Base-by-base conservation (phyloP, 2,797 vertebrate genomes). In the Eulemur coronatus region DNA sequence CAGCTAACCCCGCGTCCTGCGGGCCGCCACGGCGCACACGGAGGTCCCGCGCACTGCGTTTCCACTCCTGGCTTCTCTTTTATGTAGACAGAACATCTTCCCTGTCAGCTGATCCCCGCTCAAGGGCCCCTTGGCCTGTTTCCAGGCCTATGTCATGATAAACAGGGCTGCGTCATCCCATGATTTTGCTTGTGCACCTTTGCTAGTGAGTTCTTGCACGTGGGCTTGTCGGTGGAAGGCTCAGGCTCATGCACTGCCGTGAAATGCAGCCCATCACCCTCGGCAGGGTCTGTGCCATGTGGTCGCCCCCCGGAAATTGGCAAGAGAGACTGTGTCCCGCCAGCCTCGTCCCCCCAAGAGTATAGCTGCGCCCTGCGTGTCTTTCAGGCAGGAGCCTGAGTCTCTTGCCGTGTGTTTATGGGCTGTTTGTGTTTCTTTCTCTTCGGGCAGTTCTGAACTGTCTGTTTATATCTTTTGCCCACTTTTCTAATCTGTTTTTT, bases 201-300 rank as follows among this genome's bases (percentile, higher is more conserved):
- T 90, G 41, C 55, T 63, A 5, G 24, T 24, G 26, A 75, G 20
- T 43, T 38, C 35, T 3, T 6, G 13, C 22, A 17, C 35, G 3
- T 15, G n/a, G 38, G 41, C 4, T 20, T 57, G 33, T 17, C 41
- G 20, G n/a, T 33, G 4, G 57, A 63, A 35, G 11, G 10, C 17
- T 1, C 22, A 35, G 7, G 30, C 46, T 85, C 17, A 0, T 33
- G 17, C 24, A 18, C 17, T 10, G 4, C 1, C 20, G 75, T 38
- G 22, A 33, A 59, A 13, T 35, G 5, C 0, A 7, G 30, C 67
- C 8, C 0, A 0, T 3, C 4, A 15, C 4, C 30, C 57, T 38
- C 6, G 0, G 1, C 1, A 17, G 12, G 30, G 22, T 6, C 11
- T 8, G 11, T 5, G 12, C 26, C 24, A 20, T 11, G 24, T 10